These are phyloP conservation scores for Amazona guildingii DNA, from an alignment of 2,113 vertebrate species.

Conservation along the genomic window DNA sequence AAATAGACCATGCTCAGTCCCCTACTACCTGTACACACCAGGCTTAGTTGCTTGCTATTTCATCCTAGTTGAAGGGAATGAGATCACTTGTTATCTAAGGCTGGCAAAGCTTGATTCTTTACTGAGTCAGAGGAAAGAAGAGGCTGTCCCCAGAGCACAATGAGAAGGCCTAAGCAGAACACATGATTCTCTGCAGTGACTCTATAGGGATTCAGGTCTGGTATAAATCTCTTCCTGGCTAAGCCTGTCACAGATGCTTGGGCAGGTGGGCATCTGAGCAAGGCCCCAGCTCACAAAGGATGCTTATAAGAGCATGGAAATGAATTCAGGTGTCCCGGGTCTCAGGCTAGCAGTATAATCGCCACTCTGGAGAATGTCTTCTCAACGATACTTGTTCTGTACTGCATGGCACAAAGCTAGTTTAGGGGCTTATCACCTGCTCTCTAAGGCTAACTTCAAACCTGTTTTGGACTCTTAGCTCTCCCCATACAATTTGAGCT, in stretches of 20 bases:
- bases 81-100: background rate
- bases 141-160: background rate
- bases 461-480: background rate
- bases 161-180: background rate
- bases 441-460: background rate
- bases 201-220: background rate
- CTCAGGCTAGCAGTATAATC: background rate
- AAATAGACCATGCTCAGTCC: background rate
- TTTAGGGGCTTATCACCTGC: background rate
- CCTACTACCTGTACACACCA: background rate
- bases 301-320: background rate
- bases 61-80: background rate
- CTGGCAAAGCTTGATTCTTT: background rate
- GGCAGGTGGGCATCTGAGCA: background rate
- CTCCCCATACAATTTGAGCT: background rate
- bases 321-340: background rate
- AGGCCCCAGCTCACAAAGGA: background rate
- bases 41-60: background rate
- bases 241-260: background rate
- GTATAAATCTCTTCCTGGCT: background rate
- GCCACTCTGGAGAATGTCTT: background rate
- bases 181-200: background rate
- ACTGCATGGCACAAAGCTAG: background rate
- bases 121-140: background rate
- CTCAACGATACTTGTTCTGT: background rate